These are phyloP conservation scores for Oasisia sp. DNA, from an alignment of 2,888 invertebrate species.

Conservation along the genomic window DNA sequence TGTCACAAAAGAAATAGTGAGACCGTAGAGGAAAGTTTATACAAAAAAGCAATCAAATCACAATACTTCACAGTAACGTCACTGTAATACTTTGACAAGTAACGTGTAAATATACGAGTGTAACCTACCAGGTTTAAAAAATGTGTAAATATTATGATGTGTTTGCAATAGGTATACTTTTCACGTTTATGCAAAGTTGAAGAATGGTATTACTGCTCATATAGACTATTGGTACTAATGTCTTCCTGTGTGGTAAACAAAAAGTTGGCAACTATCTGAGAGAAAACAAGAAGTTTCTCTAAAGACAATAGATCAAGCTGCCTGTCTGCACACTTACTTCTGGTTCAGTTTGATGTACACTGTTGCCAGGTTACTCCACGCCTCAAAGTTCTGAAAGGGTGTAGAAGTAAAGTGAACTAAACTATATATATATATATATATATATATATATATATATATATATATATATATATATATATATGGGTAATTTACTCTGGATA, in stretches of 20 bases:
- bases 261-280: background rate
- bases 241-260: background rate
- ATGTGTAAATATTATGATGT: background rate
- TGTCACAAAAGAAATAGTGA: too few species aligned
- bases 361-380: slow-evolving; percentile 97
- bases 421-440: too few species aligned
- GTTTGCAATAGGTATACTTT: background rate
- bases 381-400: slow-evolving; percentile 80
- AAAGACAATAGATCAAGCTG: background rate
- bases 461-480: background rate
- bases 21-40: too few species aligned
- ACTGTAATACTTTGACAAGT: too few species aligned
- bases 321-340: slow-evolving; percentile 68
- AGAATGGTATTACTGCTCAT: background rate
- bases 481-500: background rate
- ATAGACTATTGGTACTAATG: background rate
- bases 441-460: too few species aligned
- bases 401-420: slow-evolving; percentile 19
- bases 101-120: background rate
- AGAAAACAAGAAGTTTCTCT: background rate
- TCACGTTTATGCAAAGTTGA: background rate
- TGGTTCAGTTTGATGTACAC: slow-evolving; percentile 89
- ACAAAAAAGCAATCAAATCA: too few species aligned
- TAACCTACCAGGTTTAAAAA: slow-evolving; percentile 13
- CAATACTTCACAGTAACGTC: too few species aligned